phyloP scores from a whole-genome alignment of 2,888 invertebrate species.

The Caenorhabditis sp. region DNA sequence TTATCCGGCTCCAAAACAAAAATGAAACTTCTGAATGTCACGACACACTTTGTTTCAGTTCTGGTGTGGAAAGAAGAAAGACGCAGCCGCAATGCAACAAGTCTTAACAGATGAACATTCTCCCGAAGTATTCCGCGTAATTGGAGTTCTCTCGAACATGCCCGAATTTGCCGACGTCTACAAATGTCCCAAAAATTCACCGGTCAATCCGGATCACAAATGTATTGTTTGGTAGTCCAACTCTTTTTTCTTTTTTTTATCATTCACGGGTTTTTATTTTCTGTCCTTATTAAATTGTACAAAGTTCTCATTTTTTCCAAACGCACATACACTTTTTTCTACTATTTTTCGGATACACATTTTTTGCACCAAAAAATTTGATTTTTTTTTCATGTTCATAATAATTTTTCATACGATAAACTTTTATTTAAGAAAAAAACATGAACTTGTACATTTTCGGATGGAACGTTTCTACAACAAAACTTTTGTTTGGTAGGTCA shows the following conservation, averaged over 20 bases:
- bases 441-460: too few relatives aligned
- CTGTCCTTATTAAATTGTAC: background rate
- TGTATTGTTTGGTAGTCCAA: constrained; percentile 58
- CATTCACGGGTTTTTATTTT: background rate
- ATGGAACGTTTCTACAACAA: too few relatives aligned
- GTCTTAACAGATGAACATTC: constrained; percentile 69
- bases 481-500: too few relatives aligned
- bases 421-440: background rate
- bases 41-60: too few relatives aligned
- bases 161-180: constrained; percentile 84
- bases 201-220: constrained; percentile 82
- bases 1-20: background rate
- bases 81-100: constrained; percentile 66
- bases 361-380: background rate
- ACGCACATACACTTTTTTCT: background rate
- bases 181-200: constrained; percentile 82
- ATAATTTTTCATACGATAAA: too few relatives aligned
- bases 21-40: background rate
- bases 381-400: too few relatives aligned
- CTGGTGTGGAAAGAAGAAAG: constrained; percentile 69
- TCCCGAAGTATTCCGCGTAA: constrained; percentile 54
- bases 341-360: background rate
- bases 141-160: constrained; percentile 50
- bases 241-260: background rate
- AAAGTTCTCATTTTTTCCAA: background rate